Evolutionary conservation across 2,797 vertebrate genomes (phyloP).

Genomic region (Gadopsis bispinosus): DNA sequence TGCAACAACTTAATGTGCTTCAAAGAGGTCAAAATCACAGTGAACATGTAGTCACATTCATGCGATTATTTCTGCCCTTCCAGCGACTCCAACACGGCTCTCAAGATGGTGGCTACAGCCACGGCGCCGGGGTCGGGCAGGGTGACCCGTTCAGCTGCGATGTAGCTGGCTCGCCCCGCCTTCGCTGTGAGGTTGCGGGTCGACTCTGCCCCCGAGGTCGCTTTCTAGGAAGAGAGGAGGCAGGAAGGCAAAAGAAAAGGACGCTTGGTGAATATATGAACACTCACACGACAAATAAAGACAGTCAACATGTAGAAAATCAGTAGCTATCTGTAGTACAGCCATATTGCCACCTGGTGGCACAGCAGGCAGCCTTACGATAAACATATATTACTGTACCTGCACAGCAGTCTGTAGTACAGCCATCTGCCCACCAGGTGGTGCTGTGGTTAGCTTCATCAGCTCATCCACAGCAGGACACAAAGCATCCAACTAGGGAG

Average conservation of each 20-base stretch:
- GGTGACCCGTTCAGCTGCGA: slow-evolving; percentile 85
- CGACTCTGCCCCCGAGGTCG: slow-evolving; percentile 86
- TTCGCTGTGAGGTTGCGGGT: slow-evolving; percentile 89
- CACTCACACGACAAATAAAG: not conserved
- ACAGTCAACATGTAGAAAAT: no score
- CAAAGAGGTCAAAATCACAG: not conserved
- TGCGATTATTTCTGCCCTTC: slow-evolving; percentile 44
- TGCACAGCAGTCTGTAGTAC: slow-evolving; percentile 85
- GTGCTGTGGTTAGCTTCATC: slow-evolving; percentile 75
- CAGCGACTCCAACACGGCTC: slow-evolving; percentile 83
- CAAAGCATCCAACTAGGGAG: slow-evolving; percentile 90
- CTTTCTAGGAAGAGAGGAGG: slow-evolving; percentile 81
- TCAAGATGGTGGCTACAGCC: slow-evolving; percentile 87
- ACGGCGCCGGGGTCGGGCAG: slow-evolving; percentile 92
- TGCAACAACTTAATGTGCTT: not conserved
- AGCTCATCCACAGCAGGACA: slow-evolving; percentile 89
- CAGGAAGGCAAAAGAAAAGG: no score
- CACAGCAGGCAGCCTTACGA: no score
- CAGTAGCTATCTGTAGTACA: no score
- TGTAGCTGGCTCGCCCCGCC: slow-evolving; percentile 94
- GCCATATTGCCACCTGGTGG: no score
- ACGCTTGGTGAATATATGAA: not conserved
- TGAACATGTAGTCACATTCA: not conserved
- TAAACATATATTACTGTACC: slow-evolving; percentile 69
- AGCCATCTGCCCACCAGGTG: slow-evolving; percentile 72